Evolutionary conservation across 1,140 invertebrate species (phyloP), one percentile per base, ranked within the genome.

Genomic region (Gonioctena quinquepunctata): DNA sequence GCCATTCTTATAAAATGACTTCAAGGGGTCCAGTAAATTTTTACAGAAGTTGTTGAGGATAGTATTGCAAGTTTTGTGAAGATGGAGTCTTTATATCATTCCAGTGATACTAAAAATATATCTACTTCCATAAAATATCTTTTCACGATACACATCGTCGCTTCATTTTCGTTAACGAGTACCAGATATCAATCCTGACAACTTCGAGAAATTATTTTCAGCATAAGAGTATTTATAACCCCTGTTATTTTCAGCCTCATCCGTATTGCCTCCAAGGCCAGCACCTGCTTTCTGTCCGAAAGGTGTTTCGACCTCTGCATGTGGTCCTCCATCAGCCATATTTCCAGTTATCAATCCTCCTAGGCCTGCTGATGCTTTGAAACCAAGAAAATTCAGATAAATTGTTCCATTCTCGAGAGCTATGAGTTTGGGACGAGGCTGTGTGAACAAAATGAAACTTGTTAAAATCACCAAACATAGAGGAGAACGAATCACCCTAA

Each of bases 371-470:
- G 88, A 87, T 2, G 91, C 91, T 70, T 91, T 89, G 73, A 88
- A 93, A 3, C 90, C 90, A 1, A 86, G 86, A 66, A 93, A 91
- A 77, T 92, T 92, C 0, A 92, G 88, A 73, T 89, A 88, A 2
- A 92, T 81, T 69, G 89, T 90, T 49, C 89, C 90, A 74, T 91
- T 87, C 64, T 87, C 86, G 68, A 74, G 69, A 11, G 68, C 50
- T 18, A 73, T 67, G 16, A 73, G 16, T 42, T 42, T 42, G 5
- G 33, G 33, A 13, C 7, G 33, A n/a, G 33, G 33, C 33, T 42
- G 5, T 13, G 7, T 42, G 2, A 42, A 42, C 1, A 42, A 42
- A 42, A n/a, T 42, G 16, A n/a, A n/a, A n/a, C n/a, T n/a, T n/a
- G n/a, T n/a, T n/a, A n/a, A n/a, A n/a, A n/a, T n/a, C n/a, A n/a